These are phyloP conservation scores for Dendroctonus valens DNA, from an alignment of 1,140 invertebrate species.

Conservation along the genomic window DNA sequence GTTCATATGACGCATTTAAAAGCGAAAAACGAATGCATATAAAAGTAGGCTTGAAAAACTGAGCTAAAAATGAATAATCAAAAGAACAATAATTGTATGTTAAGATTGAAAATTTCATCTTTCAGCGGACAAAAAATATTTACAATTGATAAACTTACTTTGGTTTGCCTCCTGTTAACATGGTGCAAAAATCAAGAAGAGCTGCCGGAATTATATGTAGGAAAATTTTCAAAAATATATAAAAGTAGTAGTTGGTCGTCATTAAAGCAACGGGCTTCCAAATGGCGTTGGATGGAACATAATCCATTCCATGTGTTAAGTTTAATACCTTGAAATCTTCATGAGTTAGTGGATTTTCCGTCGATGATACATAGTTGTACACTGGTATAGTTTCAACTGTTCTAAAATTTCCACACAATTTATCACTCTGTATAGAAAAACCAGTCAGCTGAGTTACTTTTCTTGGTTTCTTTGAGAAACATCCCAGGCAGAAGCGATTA, in stretches of 20 bases:
- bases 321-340: slow-evolving; percentile 58
- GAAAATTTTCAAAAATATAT: slow-evolving; percentile 52
- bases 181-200: slow-evolving; percentile 56
- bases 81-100: too few species aligned
- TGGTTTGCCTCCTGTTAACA: slow-evolving; percentile 59
- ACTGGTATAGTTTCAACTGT: slow-evolving; percentile 57
- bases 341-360: slow-evolving; percentile 68
- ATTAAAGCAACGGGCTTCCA: slow-evolving; percentile 59
- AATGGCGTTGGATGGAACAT: slow-evolving; percentile 57
- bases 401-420: slow-evolving; percentile 41
- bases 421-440: not conserved
- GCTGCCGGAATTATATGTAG: slow-evolving; percentile 62
- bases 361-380: slow-evolving; percentile 71
- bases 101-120: too few species aligned
- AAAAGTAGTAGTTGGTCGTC: slow-evolving; percentile 49
- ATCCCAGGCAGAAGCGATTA: slow-evolving; percentile 71
- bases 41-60: too few species aligned
- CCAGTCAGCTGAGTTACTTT: slow-evolving; percentile 8
- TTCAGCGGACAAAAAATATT: too few species aligned
- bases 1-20: too few species aligned
- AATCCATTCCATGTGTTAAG: slow-evolving; percentile 51
- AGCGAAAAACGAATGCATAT: too few species aligned
- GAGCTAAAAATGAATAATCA: too few species aligned
- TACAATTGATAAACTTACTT: slow-evolving; percentile 49
- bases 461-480: slow-evolving; percentile 49